phyloP scores from a whole-genome alignment of 2,888 invertebrate species.

The Zele albiditarsus region DNA sequence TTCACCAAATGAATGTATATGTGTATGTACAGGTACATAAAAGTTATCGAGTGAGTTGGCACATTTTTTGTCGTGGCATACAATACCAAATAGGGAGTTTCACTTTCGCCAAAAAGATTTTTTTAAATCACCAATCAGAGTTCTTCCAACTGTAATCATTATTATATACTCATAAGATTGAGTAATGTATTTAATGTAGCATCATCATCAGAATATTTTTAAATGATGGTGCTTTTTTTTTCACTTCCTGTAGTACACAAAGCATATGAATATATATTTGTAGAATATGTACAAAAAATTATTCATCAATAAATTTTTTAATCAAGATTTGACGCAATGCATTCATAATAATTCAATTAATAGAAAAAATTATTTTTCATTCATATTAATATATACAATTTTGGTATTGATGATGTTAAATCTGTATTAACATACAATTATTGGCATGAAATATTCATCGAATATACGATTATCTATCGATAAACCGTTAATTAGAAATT shows the following conservation, averaged over 20 bases:
- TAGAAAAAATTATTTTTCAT: too few species aligned
- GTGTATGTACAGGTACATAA: not conserved
- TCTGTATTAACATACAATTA: too few species aligned
- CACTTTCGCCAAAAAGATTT: conserved; percentile 16
- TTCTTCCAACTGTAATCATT: not conserved
- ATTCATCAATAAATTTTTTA: too few species aligned
- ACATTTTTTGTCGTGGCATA: not conserved
- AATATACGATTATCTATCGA: not conserved
- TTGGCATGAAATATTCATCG: not conserved
- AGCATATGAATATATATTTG: too few species aligned
- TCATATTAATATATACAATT: too few species aligned
- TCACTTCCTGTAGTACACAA: too few species aligned
- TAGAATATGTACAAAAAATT: too few species aligned
- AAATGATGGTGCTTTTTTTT: not conserved
- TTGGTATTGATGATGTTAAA: too few species aligned
- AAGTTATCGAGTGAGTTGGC: not conserved
- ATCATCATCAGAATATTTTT: not conserved
- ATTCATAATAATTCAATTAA: too few species aligned
- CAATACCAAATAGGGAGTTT: conserved; percentile 29
- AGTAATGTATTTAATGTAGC: not conserved
- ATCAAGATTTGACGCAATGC: too few species aligned
- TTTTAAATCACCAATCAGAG: not conserved
- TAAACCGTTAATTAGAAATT: not conserved
- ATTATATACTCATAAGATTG: not conserved
- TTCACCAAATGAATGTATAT: not conserved